Evolutionary conservation across 2,888 invertebrate genomes (phyloP).

Genomic region (Theretra japonica): DNA sequence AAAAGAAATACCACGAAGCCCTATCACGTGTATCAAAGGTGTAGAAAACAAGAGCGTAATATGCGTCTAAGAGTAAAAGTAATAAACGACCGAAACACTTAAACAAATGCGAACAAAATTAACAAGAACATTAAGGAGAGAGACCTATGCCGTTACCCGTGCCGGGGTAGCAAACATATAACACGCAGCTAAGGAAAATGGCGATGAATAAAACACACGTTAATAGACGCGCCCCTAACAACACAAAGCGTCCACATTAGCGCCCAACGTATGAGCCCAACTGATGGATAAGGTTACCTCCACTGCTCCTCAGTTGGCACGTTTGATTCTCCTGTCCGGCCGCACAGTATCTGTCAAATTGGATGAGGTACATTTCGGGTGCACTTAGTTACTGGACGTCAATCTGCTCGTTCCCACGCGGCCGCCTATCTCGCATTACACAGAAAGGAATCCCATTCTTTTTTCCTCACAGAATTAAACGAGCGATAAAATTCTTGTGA

Average conservation of each 20-base stretch:
- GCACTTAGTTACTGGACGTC: slow-evolving; percentile 75
- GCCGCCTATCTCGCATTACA: slow-evolving; percentile 76
- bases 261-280: slow-evolving; percentile 69
- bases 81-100: slow-evolving; percentile 57
- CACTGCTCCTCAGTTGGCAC: slow-evolving; percentile 65
- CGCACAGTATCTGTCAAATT: slow-evolving; percentile 79
- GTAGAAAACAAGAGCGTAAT: slow-evolving; percentile 1
- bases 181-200: slow-evolving; percentile 65
- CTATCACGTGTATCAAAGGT: not conserved
- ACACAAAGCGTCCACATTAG: slow-evolving; percentile 74
- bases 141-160: slow-evolving; percentile 68
- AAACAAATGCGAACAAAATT: slow-evolving; percentile 67
- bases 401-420: slow-evolving; percentile 79
- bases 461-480: slow-evolving; percentile 82
- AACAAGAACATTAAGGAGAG: slow-evolving; percentile 69
- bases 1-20: not conserved
- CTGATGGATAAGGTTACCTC: slow-evolving; percentile 79
- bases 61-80: slow-evolving; percentile 46
- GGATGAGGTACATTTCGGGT: slow-evolving; percentile 76
- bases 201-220: slow-evolving; percentile 76
- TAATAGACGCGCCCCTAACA: slow-evolving; percentile 69
- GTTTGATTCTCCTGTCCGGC: slow-evolving; percentile 68
- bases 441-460: slow-evolving; percentile 78
- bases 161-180: slow-evolving; percentile 64
- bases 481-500: slow-evolving; percentile 84